A percentile compares a stretch with the other conserved stretches of the same genome.
phyloP scores from a whole-genome alignment of 2,888 invertebrate species.

The Conus canariensis region DNA sequence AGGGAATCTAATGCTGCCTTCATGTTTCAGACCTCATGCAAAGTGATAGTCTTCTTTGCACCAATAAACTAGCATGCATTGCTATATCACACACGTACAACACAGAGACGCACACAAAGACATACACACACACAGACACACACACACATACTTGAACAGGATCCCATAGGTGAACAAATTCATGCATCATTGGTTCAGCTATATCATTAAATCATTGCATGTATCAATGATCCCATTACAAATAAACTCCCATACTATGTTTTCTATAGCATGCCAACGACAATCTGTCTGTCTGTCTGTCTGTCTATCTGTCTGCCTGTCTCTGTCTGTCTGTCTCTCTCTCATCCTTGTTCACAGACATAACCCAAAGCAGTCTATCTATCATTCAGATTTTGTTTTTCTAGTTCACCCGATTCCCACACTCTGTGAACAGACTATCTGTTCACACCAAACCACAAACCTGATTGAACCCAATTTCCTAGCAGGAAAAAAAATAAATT shows the following conservation, averaged over 20 bases:
- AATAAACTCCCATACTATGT: too few species aligned
- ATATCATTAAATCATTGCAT: background rate
- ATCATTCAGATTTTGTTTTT: too few species aligned
- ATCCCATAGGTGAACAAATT: background rate
- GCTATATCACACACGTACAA: too few species aligned
- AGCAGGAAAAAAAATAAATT: background rate
- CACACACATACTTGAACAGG: background rate
- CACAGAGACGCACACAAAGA: too few species aligned
- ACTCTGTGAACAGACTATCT: background rate
- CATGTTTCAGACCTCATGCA: too few species aligned
- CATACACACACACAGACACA: background rate
- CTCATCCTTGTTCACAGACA: background rate
- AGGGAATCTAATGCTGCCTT: too few species aligned
- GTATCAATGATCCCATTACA: too few species aligned
- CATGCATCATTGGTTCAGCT: background rate
- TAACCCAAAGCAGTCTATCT: too few species aligned
- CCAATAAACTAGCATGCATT: too few species aligned
- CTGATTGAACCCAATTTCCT: constrained; percentile 34
- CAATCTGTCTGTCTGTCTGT: background rate
- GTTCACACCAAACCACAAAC: background rate
- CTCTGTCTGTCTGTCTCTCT: background rate
- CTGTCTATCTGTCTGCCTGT: background rate
- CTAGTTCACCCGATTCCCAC: background rate
- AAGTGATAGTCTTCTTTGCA: too few species aligned
- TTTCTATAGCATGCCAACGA: background rate